Conservation (phyloP, 2,888 invertebrate genomes). For the Drosophila robusta region DNA sequence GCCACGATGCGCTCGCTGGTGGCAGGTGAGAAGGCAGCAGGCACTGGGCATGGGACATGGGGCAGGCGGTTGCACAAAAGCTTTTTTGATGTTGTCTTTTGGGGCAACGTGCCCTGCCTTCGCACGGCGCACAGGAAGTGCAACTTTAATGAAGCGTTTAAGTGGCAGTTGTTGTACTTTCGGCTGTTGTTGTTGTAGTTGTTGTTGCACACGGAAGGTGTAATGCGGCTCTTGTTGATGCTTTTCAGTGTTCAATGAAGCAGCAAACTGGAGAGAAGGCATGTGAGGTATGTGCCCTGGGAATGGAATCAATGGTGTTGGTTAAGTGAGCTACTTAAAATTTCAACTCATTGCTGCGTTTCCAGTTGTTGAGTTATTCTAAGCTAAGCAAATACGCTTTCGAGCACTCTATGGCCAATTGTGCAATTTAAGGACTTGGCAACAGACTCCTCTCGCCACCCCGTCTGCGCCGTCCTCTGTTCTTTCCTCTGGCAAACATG, state of each 20-base stretch:
- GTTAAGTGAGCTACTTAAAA: constrained; percentile 11
- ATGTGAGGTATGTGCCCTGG: constrained; percentile 44
- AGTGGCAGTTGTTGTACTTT: constrained; percentile 63
- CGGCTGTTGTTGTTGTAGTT: constrained; percentile 13
- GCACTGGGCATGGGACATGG: constrained; percentile 7
- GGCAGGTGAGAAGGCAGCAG: constrained; percentile 29
- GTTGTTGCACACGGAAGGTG: constrained; percentile 19
- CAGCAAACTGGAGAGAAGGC: constrained; percentile 14
- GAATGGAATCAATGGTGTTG: constrained; percentile 30
- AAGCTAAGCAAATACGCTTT: constrained; percentile 12
- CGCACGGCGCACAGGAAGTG: constrained; percentile 68
- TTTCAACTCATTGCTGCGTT: background rate
- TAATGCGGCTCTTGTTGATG: constrained; percentile 19
- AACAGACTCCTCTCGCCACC: constrained; percentile 21
- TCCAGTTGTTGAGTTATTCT: constrained; percentile 9
- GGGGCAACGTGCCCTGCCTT: constrained; percentile 28
- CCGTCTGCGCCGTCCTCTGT: background rate
- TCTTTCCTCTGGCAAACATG: constrained; percentile 22
- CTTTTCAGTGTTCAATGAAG: constrained; percentile 27
- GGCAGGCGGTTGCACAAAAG: constrained; percentile 51
- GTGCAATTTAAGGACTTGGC: constrained; percentile 50
- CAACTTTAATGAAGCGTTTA: constrained; percentile 81
- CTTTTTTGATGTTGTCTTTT: constrained; percentile 62
- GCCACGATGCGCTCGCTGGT: constrained; percentile 46
- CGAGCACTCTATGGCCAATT: constrained; percentile 28